These are phyloP conservation scores for Drosophila pruinosa DNA, from an alignment of 1,140 invertebrate species.

Conservation along the genomic window DNA sequence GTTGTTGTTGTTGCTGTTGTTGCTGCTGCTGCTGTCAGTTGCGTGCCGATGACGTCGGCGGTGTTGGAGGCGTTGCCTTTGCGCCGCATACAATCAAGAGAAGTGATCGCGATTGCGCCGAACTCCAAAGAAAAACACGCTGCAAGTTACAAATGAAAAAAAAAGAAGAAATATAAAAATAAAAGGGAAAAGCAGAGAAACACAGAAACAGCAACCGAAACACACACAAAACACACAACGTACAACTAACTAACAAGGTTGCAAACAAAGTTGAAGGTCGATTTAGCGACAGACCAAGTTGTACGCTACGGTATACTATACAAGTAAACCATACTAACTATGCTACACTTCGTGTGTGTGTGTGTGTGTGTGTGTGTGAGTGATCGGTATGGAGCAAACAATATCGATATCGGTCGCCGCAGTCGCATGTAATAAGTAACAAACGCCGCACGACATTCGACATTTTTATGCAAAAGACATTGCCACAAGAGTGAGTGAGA, in stretches of 20 bases:
- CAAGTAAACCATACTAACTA: background rate
- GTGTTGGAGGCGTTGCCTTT: slow-evolving; percentile 72
- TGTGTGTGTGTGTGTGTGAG: slow-evolving; percentile 42
- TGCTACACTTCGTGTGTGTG: background rate
- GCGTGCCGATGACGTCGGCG: slow-evolving; percentile 61
- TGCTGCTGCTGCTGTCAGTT: slow-evolving; percentile 54
- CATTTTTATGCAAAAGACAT: slow-evolving; percentile 69
- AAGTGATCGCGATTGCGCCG: slow-evolving; percentile 76
- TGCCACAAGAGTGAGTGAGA: background rate
- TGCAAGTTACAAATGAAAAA: slow-evolving; percentile 23
- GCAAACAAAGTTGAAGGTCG: slow-evolving; percentile 61
- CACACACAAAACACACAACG: slow-evolving; percentile 28
- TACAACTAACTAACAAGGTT: slow-evolving; percentile 53
- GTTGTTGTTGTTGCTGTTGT: slow-evolving; percentile 38
- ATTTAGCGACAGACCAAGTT: slow-evolving; percentile 27
- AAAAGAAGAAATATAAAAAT: slow-evolving; percentile 33
- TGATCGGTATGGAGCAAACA: slow-evolving; percentile 54
- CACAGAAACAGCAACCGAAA: slow-evolving; percentile 18
- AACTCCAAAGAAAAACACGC: slow-evolving; percentile 54
- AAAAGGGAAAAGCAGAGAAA: slow-evolving; percentile 1
- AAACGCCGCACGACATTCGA: slow-evolving; percentile 74
- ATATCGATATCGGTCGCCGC: slow-evolving; percentile 68
- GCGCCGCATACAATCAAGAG: slow-evolving; percentile 60
- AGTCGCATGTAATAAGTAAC: slow-evolving; percentile 76
- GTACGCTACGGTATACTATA: slow-evolving; percentile 6